Conservation (phyloP, 1,140 invertebrate genomes). For the Acromyrmex echinatior region DNA sequence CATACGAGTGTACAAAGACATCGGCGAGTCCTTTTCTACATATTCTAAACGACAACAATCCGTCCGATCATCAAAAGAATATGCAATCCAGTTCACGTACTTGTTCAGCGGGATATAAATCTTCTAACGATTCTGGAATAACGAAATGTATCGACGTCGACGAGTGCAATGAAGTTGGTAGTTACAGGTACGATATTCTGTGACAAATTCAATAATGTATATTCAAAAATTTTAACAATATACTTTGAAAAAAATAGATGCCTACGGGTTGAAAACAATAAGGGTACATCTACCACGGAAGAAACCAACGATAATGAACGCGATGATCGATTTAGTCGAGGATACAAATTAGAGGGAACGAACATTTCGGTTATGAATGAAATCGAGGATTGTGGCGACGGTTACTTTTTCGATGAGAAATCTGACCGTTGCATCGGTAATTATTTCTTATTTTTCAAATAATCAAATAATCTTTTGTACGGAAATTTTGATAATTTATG, state of each 20-base stretch:
- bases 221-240: neutral
- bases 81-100: neutral
- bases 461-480: neutral
- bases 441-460: neutral
- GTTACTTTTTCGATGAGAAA: conserved; percentile 54
- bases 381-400: conserved; percentile 23
- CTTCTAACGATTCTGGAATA: neutral
- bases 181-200: conserved; percentile 81
- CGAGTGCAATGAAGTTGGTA: conserved; percentile 87
- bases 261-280: neutral
- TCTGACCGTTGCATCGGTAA: conserved; percentile 58
- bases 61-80: conserved; percentile 74
- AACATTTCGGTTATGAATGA: conserved; percentile 8
- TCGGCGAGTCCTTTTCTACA: neutral
- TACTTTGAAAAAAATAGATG: conserved; percentile 49
- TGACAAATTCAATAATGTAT: neutral
- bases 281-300: neutral
- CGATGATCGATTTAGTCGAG: conserved; percentile 5
- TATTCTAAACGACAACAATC: conserved; percentile 65
- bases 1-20: conserved; percentile 82
- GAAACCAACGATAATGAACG: neutral
- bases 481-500: conserved; percentile 7
- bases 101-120: conserved; percentile 72
- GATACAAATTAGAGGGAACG: conserved; percentile 4
- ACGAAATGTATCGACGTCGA: conserved; percentile 86